Conservation (phyloP, 2,797 vertebrate species). For the Alcedo quadribrachys region DNA sequence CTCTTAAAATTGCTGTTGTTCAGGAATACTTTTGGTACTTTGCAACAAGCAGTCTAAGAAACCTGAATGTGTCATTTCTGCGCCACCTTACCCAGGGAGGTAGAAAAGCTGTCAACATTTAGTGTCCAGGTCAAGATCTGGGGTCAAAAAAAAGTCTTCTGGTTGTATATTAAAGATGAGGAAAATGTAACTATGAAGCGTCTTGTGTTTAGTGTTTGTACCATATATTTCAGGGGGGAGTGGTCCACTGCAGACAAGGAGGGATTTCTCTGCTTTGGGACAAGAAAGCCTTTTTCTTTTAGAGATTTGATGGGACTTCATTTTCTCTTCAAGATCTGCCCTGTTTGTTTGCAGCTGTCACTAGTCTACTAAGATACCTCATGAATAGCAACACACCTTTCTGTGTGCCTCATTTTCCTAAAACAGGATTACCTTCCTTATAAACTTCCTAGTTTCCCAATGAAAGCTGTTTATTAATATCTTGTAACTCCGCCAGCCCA, state of each 20-base stretch:
- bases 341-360: rapidly evolving
- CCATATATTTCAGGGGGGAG: background rate
- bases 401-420: background rate
- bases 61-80: background rate
- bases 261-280: background rate
- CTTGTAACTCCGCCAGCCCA: background rate
- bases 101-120: background rate
- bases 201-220: background rate
- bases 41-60: background rate
- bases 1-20: background rate
- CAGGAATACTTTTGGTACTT: background rate
- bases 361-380: background rate
- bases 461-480: background rate
- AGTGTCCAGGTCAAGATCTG: background rate
- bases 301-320: background rate
- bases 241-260: background rate
- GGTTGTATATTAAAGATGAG: background rate
- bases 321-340: background rate
- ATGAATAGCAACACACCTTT: background rate
- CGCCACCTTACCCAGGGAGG: background rate
- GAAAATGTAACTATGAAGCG: background rate
- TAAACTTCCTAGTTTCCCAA: background rate
- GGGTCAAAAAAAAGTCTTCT: background rate
- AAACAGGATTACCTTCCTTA: background rate
- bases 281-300: background rate